Evolutionary conservation across 2,888 invertebrate species (phyloP).

Genomic region (Rhorus exstirpatorius): DNA sequence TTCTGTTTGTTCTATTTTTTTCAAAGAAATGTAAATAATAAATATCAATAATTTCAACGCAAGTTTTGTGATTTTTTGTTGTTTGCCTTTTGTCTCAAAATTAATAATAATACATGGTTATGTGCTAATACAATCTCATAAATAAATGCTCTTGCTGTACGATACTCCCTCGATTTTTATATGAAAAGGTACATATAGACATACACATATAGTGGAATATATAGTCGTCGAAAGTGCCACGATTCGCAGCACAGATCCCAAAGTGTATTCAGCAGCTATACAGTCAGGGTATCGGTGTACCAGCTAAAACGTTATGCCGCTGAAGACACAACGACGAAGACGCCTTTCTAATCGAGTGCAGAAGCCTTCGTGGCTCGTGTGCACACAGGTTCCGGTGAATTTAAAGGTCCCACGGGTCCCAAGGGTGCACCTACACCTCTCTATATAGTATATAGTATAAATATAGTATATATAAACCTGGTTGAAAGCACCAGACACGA

Average conservation of each 20-base stretch:
- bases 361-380: slow-evolving; percentile 19
- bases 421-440: slow-evolving; percentile 54
- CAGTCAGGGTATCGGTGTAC: slow-evolving; percentile 3
- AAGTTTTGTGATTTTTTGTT: too few species aligned
- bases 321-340: slow-evolving; percentile 50
- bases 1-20: too few species aligned
- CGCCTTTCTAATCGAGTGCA: slow-evolving; percentile 74
- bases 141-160: too few species aligned
- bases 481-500: slow-evolving; percentile 35
- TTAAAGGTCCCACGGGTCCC: slow-evolving; percentile 70
- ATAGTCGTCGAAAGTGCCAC: neutral
- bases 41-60: too few species aligned
- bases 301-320: slow-evolving; percentile 18
- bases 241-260: neutral
- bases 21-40: too few species aligned
- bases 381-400: slow-evolving; percentile 8
- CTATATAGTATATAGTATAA: neutral
- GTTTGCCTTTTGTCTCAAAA: too few species aligned
- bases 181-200: neutral
- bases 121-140: too few species aligned
- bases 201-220: neutral
- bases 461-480: slow-evolving; percentile 17
- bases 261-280: slow-evolving; percentile 17
- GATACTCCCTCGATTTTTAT: slow-evolving; percentile 27
- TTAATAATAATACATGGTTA: too few species aligned